Percentiles rank a stretch among this genome's conserved stretches.
phyloP scores from a whole-genome alignment of 2,888 invertebrate genomes.

The Drosophila dives region DNA sequence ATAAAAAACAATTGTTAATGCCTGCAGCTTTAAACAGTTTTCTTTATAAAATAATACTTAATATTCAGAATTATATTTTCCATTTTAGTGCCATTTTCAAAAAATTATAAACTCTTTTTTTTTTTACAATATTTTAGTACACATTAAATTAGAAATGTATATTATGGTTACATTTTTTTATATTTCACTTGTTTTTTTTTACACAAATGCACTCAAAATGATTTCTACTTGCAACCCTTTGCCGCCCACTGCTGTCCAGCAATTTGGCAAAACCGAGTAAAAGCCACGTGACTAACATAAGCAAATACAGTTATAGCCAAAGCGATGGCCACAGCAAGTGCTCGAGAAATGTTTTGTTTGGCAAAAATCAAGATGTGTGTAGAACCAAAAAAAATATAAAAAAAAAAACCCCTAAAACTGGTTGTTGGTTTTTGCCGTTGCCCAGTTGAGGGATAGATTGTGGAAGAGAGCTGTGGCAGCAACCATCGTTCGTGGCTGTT shows the following conservation, averaged over 20 bases:
- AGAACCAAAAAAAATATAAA: constrained; percentile 6
- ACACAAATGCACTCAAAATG: constrained; percentile 20
- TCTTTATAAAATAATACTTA: not conserved
- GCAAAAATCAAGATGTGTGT: constrained; percentile 78
- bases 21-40: not conserved
- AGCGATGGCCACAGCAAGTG: constrained; percentile 50
- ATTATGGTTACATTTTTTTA: not conserved
- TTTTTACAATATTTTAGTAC: not conserved
- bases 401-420: constrained; percentile 16
- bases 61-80: not conserved
- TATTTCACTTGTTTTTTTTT: not conserved
- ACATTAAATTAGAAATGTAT: not conserved
- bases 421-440: constrained; percentile 35
- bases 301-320: constrained; percentile 69
- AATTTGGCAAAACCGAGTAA: constrained; percentile 69
- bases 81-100: not conserved
- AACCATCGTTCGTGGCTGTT: constrained; percentile 41
- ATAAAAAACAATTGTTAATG: not conserved
- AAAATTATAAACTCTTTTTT: not conserved
- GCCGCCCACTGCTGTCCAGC: constrained; percentile 46
- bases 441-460: constrained; percentile 35
- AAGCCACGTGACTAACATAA: constrained; percentile 78
- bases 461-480: constrained; percentile 38
- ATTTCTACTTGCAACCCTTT: constrained; percentile 12
- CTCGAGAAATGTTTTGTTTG: constrained; percentile 73